Evolutionary conservation across 1,140 invertebrate species (phyloP), one percentile per base, ranked within the genome.

Genomic region (Macrostomum lignano): DNA sequence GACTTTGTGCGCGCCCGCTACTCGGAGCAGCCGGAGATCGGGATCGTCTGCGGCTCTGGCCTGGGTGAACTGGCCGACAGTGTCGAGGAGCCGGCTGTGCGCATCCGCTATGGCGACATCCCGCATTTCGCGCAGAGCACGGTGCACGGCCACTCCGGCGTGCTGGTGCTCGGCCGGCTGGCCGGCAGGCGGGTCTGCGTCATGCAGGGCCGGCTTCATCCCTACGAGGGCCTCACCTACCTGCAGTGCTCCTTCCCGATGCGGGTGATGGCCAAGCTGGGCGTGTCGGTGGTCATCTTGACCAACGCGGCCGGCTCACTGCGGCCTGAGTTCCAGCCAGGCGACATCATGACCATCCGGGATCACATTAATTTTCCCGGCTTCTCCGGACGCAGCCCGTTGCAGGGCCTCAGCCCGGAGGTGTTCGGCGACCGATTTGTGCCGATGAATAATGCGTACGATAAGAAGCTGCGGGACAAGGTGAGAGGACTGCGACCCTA

Each of bases 151-250:
- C 84, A 94, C 55, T 69, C 67, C 11, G 82, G 82, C 7, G 65
- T 68, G 42, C 61, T 94, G 44, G 74, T 91, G 3, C 76, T 91
- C 46, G 84, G 84, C n/a, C 61, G 64, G 26, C 52, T 91, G 2
- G 6, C 15, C 31, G 68, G 67, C 3, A 67, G 74, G 4, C 64
- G 69, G 1, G 71, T 84, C 0, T 70, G 93, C 44, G 75, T 76
- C 41, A 91, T 93, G 81, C 76, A 93, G 49, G 84, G 84, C 17
- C 64, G 84, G 33, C 81, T 86, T 53, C 84, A 94, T 56, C 71
- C 74, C 41, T 93, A 88, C 48, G 84, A 94, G 59, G 84, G 84
- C 31, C 84, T 91, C 74, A 5, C 56, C 78, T n/a, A n/a, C n/a
- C n/a, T n/a, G n/a, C n/a, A n/a, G n/a, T n/a, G n/a, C n/a, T 68